Conservation (phyloP, 2,888 invertebrate species). For the Dryobota labecula region DNA sequence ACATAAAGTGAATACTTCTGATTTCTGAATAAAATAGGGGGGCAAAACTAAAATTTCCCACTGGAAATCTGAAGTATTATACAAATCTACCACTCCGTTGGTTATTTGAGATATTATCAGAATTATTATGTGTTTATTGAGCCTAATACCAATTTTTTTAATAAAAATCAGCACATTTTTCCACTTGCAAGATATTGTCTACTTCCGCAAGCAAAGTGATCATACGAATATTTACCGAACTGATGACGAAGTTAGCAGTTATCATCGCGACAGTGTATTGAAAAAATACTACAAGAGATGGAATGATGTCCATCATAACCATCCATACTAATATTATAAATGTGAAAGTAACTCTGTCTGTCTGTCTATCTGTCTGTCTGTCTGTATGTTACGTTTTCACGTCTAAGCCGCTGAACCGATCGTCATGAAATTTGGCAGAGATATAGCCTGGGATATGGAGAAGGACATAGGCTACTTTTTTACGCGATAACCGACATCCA, state of each 20-base stretch:
- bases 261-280: constrained; percentile 69
- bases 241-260: constrained; percentile 54
- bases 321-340: no score
- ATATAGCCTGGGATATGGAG: no score
- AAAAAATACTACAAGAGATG: constrained; percentile 62
- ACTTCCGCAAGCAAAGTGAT: constrained; percentile 66
- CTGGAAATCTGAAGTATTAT: constrained; percentile 32
- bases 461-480: no score
- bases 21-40: constrained; percentile 70
- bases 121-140: constrained; percentile 55
- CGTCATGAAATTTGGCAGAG: no score
- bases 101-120: constrained; percentile 59
- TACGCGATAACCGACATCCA: no score
- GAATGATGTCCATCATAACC: constrained; percentile 2
- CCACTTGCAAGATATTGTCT: constrained; percentile 67
- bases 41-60: constrained; percentile 44
- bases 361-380: no score
- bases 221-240: constrained; percentile 65
- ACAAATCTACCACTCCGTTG: constrained; percentile 56
- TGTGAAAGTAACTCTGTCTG: no score
- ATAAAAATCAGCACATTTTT: constrained; percentile 67
- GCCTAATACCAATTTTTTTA: constrained; percentile 57
- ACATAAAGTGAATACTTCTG: constrained; percentile 75
- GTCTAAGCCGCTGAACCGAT: no score
- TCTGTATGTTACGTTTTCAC: no score